phyloP scores from a whole-genome alignment of 2,888 invertebrate genomes.

The Athrips mouffetella region DNA sequence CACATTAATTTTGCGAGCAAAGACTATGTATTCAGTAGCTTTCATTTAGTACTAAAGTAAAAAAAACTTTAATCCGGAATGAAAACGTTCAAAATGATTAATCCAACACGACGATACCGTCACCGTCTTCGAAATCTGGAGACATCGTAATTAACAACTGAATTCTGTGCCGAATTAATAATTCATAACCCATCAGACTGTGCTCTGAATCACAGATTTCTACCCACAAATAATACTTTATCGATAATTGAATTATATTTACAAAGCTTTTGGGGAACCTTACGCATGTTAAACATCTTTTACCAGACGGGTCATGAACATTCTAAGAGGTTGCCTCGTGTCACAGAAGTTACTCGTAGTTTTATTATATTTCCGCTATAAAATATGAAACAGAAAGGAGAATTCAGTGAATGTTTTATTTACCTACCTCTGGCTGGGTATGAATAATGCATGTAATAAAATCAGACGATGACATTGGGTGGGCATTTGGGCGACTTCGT shows the following conservation, averaged over 20 bases:
- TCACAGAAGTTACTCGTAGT: not conserved
- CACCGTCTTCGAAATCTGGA: not conserved
- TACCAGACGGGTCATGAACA: too few relatives aligned
- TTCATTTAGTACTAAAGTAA: not conserved
- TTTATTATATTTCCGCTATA: not conserved
- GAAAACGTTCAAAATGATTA: not conserved
- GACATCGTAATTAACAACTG: constrained; percentile 10
- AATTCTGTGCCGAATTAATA: constrained; percentile 6
- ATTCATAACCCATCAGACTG: constrained; percentile 9
- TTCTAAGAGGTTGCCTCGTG: not conserved
- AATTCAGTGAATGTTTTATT: constrained; percentile 7
- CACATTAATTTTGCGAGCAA: constrained; percentile 34
- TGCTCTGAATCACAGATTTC: constrained; percentile 11
- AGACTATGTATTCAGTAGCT: not conserved
- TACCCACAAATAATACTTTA: constrained; percentile 2
- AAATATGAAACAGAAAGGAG: not conserved
- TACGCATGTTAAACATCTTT: not conserved
- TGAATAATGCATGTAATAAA: constrained; percentile 12
- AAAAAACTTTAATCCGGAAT: too few relatives aligned
- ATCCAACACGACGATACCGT: not conserved
- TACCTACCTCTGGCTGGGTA: not conserved
- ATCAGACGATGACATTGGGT: not conserved
- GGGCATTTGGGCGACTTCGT: not conserved
- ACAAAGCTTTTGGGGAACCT: constrained; percentile 4
- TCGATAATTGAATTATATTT: constrained; percentile 13